Base-by-base conservation (phyloP, 2,113 vertebrate genomes). In the Saimiri boliviensis region DNA sequence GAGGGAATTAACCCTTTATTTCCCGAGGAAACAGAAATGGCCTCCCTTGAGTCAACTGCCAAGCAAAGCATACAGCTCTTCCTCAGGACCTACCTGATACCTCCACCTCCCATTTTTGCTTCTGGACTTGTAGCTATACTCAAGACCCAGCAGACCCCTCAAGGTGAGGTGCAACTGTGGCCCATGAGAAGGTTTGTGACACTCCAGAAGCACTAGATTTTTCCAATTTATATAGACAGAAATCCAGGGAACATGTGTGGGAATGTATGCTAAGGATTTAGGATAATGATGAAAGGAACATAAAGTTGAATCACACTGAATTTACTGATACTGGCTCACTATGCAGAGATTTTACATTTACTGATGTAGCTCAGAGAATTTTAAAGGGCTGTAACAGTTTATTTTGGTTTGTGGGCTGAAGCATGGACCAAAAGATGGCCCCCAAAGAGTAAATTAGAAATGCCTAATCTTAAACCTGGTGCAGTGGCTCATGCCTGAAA, bases 81-180 rank as follows among this genome's bases (percentile, higher is more conserved):
- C 25, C 7, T 30, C 3, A 42, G 35, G 13, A 60, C 9, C 14
- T 54, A 8, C 0, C n/a, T n/a, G n/a, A n/a, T n/a, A n/a, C n/a
- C 1, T 16, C 23, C 17, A 66, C 13, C 14, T 12, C 8, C 23
- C 5, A 16, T 54, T 8, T 54, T 84, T 70, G 2, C 30, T 66
- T 20, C 23, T 66, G 52, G 11, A 54, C 54, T 19, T 42, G 4
- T n/a, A 49, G 20, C 37, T 49, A 79, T 35, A 5, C 12, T 56
- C 17, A 42, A 25, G 13, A 42, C 49, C 23, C 25, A 19, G 30
- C 3, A 77, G 27, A 16, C 27, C 7, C 7, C 60, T 45, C 32
- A 80, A 8, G 1, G 8, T 70, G 27, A n/a, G 3, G 20, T 42
- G 8, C 9, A 45, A 63, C 11, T 32, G 40, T 89, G 30, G n/a